A percentile compares a stretch with the other conserved stretches of the same genome.
Evolutionary conservation across 2,888 invertebrate genomes (phyloP).

Genomic region (Gerris lacustris): DNA sequence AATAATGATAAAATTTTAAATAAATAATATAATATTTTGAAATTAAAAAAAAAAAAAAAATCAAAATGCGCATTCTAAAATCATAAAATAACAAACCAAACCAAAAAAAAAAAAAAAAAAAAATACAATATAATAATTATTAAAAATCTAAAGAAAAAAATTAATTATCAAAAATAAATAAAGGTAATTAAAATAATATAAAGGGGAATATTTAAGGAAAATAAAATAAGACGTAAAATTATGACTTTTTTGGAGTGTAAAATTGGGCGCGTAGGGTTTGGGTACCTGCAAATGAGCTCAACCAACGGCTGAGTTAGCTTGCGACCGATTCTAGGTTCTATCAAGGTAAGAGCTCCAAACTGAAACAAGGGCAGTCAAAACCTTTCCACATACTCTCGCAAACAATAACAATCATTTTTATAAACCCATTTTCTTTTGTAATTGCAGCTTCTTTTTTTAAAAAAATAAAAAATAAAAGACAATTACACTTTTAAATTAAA

Average conservation of each 20-base stretch:
- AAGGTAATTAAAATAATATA: too few species aligned
- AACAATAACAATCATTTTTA: neutral
- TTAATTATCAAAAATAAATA: neutral
- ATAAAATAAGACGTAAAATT: too few species aligned
- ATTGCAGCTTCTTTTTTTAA: neutral
- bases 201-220: too few species aligned
- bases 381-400: neutral
- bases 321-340: conserved; percentile 74
- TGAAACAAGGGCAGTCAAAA: conserved; percentile 36
- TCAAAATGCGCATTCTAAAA: conserved; percentile 3
- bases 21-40: too few species aligned
- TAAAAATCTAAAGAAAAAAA: neutral
- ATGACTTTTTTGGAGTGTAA: too few species aligned
- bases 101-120: neutral
- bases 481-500: neutral
- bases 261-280: neutral
- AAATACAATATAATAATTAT: neutral
- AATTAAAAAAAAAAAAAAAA: neutral
- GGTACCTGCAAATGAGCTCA: conserved; percentile 82
- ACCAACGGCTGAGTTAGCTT: conserved; percentile 80
- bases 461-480: neutral
- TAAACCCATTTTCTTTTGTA: neutral
- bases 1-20: too few species aligned
- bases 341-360: conserved; percentile 77
- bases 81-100: neutral